Conservation (phyloP, 2,888 invertebrate species). For the Leucophora obtusa region DNA sequence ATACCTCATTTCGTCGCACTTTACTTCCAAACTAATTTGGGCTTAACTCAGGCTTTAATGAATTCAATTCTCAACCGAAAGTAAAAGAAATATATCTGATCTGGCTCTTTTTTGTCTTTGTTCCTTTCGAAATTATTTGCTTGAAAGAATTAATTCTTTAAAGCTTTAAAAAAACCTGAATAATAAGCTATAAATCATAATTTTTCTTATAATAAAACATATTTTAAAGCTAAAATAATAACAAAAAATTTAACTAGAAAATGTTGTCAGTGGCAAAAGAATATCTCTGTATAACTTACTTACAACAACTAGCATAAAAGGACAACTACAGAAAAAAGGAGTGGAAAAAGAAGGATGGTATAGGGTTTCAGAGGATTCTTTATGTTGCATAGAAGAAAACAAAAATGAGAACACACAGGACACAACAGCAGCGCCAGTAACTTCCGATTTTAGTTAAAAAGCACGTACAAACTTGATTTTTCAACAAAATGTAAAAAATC, state of each 20-base stretch:
- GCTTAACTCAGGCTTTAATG: too few species aligned
- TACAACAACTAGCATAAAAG: background rate
- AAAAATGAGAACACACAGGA: slow-evolving; percentile 12
- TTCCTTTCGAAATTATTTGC: too few species aligned
- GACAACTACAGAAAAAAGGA: background rate
- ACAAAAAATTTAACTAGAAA: background rate
- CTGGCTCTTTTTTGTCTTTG: too few species aligned
- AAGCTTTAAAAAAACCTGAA: too few species aligned
- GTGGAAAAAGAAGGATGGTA: background rate
- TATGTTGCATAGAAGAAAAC: background rate
- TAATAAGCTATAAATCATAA: background rate
- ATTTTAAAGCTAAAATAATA: background rate
- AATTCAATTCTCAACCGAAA: too few species aligned
- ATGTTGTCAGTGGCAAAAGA: background rate
- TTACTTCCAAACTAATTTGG: too few species aligned
- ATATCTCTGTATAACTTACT: slow-evolving; percentile 1
- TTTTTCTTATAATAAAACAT: background rate
- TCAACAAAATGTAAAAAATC: slow-evolving; percentile 2
- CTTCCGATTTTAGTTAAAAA: slow-evolving; percentile 41
- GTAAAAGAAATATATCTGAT: too few species aligned
- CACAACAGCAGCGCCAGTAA: slow-evolving; percentile 11
- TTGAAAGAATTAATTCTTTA: too few species aligned
- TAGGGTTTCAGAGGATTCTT: slow-evolving; percentile 19
- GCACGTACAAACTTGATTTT: slow-evolving; percentile 54
- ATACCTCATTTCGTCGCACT: too few species aligned